Percentiles rank a stretch among this genome's conserved stretches.
These are phyloP conservation scores for Arctia plantaginis DNA, from an alignment of 2,888 invertebrate species.

Conservation along the genomic window DNA sequence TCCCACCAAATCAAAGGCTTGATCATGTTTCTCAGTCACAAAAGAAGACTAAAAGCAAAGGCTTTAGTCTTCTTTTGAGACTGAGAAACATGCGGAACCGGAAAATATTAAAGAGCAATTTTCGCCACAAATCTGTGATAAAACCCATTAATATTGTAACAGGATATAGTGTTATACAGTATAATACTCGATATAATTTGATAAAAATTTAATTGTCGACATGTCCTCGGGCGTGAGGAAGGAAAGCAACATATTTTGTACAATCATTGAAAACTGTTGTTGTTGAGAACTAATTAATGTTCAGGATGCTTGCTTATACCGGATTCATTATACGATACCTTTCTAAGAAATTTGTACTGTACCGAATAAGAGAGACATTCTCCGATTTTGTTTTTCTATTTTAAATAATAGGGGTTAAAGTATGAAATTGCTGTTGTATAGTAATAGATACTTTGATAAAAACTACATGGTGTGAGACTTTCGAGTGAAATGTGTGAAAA, in stretches of 20 bases:
- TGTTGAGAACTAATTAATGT: constrained; percentile 31
- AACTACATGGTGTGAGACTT: no score
- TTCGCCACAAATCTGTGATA: constrained; percentile 15
- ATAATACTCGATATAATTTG: constrained; percentile 29
- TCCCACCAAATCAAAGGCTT: background rate
- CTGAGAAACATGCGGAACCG: no score
- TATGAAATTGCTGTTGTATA: no score
- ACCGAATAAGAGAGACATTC: no score
- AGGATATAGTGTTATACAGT: constrained; percentile 33
- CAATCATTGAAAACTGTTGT: constrained; percentile 26
- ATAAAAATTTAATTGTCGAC: constrained; percentile 29
- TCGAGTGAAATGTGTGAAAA: no score
- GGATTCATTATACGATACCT: constrained; percentile 41
- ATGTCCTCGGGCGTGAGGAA: constrained; percentile 39
- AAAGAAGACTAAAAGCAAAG: background rate
- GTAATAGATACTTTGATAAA: no score
- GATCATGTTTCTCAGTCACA: background rate
- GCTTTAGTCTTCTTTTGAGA: no score
- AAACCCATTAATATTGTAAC: constrained; percentile 21
- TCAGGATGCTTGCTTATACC: constrained; percentile 41
- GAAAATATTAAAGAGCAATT: constrained; percentile 22
- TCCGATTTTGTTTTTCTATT: no score
- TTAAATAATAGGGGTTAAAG: no score
- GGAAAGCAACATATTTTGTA: constrained; percentile 32
- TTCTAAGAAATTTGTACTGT: constrained; percentile 47